Conservation (phyloP, 2,113 vertebrate genomes). For the Oxyura jamaicensis region DNA sequence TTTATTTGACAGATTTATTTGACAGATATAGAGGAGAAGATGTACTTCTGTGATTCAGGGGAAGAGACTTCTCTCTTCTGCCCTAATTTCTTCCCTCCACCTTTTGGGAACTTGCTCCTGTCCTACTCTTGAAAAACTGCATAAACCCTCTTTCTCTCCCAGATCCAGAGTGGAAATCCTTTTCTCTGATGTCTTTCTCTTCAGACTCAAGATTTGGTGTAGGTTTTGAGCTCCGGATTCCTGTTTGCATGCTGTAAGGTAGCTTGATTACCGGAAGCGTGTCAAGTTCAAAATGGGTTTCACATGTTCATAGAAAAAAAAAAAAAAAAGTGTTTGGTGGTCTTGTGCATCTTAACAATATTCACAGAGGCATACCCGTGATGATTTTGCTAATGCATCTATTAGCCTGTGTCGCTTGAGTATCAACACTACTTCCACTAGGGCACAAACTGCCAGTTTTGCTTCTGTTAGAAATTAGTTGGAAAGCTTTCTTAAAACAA, state of each 20-base stretch:
- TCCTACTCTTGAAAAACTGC: not conserved
- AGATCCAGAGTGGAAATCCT: not conserved
- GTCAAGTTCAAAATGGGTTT: not conserved
- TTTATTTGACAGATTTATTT: not conserved
- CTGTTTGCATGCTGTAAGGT: not conserved
- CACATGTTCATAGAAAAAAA: not conserved
- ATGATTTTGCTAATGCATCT: not conserved
- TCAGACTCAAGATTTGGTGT: not conserved
- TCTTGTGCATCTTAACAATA: not conserved
- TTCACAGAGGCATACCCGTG: not conserved
- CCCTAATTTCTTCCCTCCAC: not conserved
- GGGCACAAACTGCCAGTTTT: not conserved
- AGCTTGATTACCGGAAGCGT: not conserved
- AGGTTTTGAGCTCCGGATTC: not conserved
- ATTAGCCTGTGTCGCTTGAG: not conserved
- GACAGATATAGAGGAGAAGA: not conserved
- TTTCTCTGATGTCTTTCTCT: not conserved
- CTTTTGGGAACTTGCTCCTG: not conserved
- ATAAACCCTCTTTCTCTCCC: not conserved
- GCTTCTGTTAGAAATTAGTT: not conserved
- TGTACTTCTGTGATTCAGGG: not conserved
- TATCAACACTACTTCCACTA: not conserved
- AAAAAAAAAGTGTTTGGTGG: not conserved
- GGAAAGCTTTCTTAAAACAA: not conserved
- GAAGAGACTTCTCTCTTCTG: not conserved